A percentile compares a stretch with the other conserved stretches of the same genome.
phyloP scores from a whole-genome alignment of 2,113 vertebrate species.

The Gavialis gangeticus region DNA sequence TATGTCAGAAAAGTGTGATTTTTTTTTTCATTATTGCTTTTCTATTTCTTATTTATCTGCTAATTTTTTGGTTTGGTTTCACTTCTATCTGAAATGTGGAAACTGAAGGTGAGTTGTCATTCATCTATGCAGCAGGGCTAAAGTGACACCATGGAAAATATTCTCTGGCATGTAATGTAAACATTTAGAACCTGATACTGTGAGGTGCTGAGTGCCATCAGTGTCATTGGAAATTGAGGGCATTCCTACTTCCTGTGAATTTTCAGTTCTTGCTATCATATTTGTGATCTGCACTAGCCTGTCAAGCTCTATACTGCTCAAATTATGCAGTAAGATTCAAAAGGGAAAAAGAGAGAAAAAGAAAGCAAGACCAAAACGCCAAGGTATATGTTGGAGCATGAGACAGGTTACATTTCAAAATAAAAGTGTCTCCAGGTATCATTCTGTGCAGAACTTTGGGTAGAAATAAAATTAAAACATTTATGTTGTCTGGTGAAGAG shows the following conservation, averaged over 20 bases:
- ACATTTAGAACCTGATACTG: background rate
- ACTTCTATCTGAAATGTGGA: background rate
- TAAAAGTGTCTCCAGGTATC: background rate
- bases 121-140: background rate
- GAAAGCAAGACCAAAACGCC: background rate
- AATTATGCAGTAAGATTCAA: background rate
- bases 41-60: background rate
- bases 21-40: background rate
- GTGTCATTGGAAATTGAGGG: background rate
- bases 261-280: background rate
- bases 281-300: background rate
- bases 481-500: background rate
- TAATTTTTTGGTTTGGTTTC: background rate
- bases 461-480: background rate
- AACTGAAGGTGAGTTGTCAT: background rate
- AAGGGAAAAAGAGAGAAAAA: background rate
- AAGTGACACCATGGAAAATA: background rate
- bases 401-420: background rate
- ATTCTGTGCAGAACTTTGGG: background rate
- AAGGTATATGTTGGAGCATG: background rate
- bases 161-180: background rate
- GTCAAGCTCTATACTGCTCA: background rate
- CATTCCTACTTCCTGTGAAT: background rate
- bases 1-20: background rate
- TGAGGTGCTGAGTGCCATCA: background rate